phyloP scores from a whole-genome alignment of 2,888 invertebrate species.

The Brachycybe producta region DNA sequence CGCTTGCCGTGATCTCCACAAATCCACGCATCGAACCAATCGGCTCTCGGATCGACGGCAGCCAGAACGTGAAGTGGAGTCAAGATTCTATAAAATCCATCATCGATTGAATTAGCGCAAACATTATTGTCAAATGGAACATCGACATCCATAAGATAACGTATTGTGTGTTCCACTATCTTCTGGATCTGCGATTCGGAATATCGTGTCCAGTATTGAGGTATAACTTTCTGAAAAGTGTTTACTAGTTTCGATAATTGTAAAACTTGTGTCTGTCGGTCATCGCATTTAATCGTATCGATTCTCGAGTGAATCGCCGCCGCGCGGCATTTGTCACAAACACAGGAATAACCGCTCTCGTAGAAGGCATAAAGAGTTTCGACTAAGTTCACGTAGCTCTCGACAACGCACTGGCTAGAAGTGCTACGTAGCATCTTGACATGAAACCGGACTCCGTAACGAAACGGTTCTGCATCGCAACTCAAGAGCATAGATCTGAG shows the following conservation, averaged over 20 bases:
- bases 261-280: not conserved
- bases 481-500: not conserved
- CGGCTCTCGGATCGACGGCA: not conserved
- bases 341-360: not conserved
- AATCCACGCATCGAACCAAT: slow-evolving; percentile 5
- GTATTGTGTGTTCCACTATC: not conserved
- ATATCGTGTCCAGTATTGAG: slow-evolving; percentile 9
- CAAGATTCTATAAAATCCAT: not conserved
- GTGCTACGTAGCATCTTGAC: slow-evolving; percentile 11
- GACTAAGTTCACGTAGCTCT: not conserved
- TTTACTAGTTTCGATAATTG: not conserved
- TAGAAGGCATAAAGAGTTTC: not conserved
- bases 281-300: too few species aligned
- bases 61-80: not conserved
- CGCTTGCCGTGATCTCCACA: not conserved
- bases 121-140: not conserved
- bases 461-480: not conserved
- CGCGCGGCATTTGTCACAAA: not conserved
- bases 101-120: too few species aligned
- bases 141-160: not conserved
- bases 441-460: not conserved
- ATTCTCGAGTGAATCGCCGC: not conserved
- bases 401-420: slow-evolving; percentile 2
- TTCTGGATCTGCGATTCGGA: not conserved
- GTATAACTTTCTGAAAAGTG: not conserved